These are phyloP conservation scores for Platycercus adscitus DNA, from an alignment of 2,113 vertebrate species.

Conservation along the genomic window DNA sequence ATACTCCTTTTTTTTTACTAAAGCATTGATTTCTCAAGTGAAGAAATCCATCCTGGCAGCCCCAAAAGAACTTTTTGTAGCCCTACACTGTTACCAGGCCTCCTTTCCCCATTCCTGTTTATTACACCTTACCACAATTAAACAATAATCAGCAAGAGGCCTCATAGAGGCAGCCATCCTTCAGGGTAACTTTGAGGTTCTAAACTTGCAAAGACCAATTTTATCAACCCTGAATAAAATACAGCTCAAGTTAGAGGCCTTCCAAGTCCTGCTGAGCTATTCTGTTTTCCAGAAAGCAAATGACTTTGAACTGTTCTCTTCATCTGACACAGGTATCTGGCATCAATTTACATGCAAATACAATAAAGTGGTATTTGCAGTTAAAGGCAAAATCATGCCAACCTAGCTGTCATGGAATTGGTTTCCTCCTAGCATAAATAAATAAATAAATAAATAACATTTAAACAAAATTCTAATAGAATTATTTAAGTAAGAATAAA, in stretches of 20 bases:
- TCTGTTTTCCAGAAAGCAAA: neutral
- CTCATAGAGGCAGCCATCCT: neutral
- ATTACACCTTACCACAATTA: neutral
- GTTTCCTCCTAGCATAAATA: neutral
- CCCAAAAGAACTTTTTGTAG: neutral
- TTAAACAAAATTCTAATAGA: neutral
- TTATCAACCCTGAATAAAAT: neutral
- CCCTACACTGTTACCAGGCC: neutral
- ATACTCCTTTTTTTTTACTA: neutral
- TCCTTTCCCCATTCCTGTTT: neutral
- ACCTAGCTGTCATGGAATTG: neutral
- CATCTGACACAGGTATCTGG: neutral
- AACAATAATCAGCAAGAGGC: neutral
- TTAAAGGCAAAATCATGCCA: constrained; percentile 5
- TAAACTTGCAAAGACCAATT: neutral
- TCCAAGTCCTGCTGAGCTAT: neutral
- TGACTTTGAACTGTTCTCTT: neutral
- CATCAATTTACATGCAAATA: constrained; percentile 9
- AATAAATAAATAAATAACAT: neutral
- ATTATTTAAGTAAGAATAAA: neutral
- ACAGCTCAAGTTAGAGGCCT: neutral
- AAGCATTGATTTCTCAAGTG: neutral
- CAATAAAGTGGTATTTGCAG: neutral
- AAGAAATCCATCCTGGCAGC: neutral
- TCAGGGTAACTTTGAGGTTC: neutral